A percentile compares a stretch with the other conserved stretches of the same genome.
phyloP scores from a whole-genome alignment of 2,797 vertebrate genomes.

The Epinephelus awoara region DNA sequence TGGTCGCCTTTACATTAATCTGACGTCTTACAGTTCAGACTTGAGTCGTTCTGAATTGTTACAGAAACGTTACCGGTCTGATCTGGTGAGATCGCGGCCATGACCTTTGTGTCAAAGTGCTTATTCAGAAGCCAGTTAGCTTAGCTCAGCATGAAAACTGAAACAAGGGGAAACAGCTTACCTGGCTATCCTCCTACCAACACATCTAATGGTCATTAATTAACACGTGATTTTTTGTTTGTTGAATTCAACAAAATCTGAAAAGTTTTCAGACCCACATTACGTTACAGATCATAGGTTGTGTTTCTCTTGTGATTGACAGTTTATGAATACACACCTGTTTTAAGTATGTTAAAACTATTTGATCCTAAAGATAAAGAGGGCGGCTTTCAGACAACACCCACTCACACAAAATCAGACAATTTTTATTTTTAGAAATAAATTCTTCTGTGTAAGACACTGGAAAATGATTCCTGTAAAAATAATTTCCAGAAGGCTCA shows the following conservation, averaged over 20 bases:
- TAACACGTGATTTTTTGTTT: neutral
- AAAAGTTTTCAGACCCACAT: neutral
- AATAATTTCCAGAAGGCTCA: neutral
- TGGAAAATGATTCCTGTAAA: neutral
- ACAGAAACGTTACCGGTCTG: neutral
- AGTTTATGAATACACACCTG: neutral
- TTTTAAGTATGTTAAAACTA: neutral
- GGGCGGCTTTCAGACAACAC: neutral
- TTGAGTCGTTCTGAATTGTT: neutral
- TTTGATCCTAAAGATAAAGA: neutral
- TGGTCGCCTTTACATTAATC: neutral
- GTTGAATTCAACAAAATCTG: neutral
- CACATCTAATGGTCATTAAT: neutral
- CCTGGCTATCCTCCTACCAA: no score
- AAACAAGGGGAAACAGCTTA: neutral
- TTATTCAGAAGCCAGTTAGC: neutral
- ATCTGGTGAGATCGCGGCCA: no score
- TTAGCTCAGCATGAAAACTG: neutral
- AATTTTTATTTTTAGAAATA: neutral
- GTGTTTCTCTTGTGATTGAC: neutral
- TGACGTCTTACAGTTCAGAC: neutral
- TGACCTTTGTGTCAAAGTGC: neutral
- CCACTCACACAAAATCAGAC: neutral
- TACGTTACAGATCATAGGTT: neutral
- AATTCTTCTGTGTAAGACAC: conserved; percentile 1